These are phyloP conservation scores for Pterobdella sp. DNA, from an alignment of 2,888 invertebrate species.

Conservation along the genomic window DNA sequence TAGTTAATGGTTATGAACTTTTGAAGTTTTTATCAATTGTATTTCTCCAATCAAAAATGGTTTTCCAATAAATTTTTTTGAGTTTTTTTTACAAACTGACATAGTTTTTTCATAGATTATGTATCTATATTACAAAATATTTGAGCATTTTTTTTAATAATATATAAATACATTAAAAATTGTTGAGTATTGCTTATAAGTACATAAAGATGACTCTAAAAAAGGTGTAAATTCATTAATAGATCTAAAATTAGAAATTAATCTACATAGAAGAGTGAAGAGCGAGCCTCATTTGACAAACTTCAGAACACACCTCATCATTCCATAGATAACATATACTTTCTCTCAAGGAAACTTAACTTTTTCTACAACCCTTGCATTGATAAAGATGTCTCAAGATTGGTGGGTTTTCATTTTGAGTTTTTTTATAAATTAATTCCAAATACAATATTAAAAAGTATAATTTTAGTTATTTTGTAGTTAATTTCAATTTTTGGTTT, in stretches of 20 bases:
- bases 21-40: background rate
- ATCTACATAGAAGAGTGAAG: constrained; percentile 58
- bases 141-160: background rate
- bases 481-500: background rate
- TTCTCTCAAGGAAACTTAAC: constrained; percentile 62
- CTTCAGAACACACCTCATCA: constrained; percentile 34
- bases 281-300: constrained; percentile 65
- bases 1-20: background rate
- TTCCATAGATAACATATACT: constrained; percentile 48
- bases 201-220: too few species aligned
- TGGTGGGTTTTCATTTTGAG: constrained; percentile 52
- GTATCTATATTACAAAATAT: background rate
- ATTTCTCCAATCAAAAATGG: background rate
- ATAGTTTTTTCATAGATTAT: too few species aligned
- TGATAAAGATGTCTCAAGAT: constrained; percentile 59
- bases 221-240: background rate
- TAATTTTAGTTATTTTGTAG: background rate
- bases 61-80: constrained; percentile 6
- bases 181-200: too few species aligned
- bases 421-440: constrained; percentile 1
- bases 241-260: constrained; percentile 53
- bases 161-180: too few species aligned
- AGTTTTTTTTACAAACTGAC: background rate
- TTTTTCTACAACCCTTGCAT: constrained; percentile 67
- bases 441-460: background rate